Base-by-base conservation (phyloP, 2,113 vertebrate species). In the Indri indri region DNA sequence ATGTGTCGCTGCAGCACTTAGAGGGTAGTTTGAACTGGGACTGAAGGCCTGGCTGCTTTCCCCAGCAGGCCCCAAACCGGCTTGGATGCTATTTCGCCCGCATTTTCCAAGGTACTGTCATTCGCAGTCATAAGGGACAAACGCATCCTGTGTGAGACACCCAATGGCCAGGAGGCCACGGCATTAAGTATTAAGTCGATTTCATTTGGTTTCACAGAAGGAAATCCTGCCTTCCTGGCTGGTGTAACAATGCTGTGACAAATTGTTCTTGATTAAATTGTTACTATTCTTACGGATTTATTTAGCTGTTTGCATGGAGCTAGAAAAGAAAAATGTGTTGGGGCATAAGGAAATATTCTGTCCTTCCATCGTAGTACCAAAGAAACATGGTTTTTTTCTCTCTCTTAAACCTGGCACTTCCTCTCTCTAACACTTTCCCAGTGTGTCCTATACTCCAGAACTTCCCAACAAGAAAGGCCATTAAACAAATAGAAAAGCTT, bases 51-150 rank as follows among this genome's bases (percentile, higher is more conserved):
- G 95, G 86, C 81, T 90, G 74, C 65, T 84, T 52, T 91, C 71
- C 92, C 90, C 94, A 9, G 92, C 81, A 93, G 92, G 52, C 86
- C 97, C 73, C 86, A 8, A 84, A 86, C 81, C 54, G 91, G 45
- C 50, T 22, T 20, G 18, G 37, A 47, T 45, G 79, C 68, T 8
- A 32, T 2, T 34, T 20, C 61, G 25, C 63, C 42, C 4, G 20
- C 45, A 13, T 88, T 87, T 88, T 63, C 66, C 45, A 50, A 87
- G 20, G 7, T 2, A 25, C 18, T 79, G 37, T 77, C 80, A 5
- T 27, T 52, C 47, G 17, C 23, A 68, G 16, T 37, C 68, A 4
- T 6, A 50, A 81, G 80, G 57, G 66, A 68, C 37, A 40, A 76
- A 42, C 0, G 23, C 63, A 37, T 6, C 54, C 3, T 1, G 17